Base-by-base conservation (phyloP, 2,797 vertebrate species). In the Anolis apletophallus region DNA sequence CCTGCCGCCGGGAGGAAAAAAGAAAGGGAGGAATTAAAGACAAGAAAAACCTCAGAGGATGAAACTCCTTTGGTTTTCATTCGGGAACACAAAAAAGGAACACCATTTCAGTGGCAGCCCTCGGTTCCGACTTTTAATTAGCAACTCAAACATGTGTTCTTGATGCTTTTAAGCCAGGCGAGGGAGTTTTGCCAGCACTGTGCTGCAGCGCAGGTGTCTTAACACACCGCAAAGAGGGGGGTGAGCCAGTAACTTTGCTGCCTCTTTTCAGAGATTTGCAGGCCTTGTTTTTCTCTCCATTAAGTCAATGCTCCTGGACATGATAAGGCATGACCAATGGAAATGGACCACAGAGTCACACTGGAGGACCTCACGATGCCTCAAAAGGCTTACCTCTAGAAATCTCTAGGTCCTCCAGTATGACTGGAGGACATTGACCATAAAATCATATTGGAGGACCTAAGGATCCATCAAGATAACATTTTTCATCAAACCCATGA, bases 141-240 rank as follows among this genome's bases (percentile, higher is more conserved):
- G 90, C 89, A 91, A 89, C 85, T 81, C 89, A 90, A 90, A 90
- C 86, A 85, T 90, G 90, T 92, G 90, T 88, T 92, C 88, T 78
- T 55, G 40, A 32, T 75, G 87, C 91, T 90, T 92, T 83, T 91
- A 83, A 91, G 34, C 85, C 81, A 50, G 26, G 32, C 0, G 0
- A 81, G 88, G 85, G 84, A 89, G 57, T 36, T 73, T 87, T 46
- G 55, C 73, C 40, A 73, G 80, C 29, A 68, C 26, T 88, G 88
- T 67, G 29, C 57, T 26, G 67, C n/a, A 13, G 80, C 76, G 84
- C 34, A 57, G 26, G 83, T 32, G 71, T 88, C 85, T 89, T 87
- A 85, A 86, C 32, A 57, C 68, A 74, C 86, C 83, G 85, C 72
- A 81, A 89, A 89, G 84, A 87, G 67, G 59, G 76, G 72, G 81